Conservation (phyloP, 2,113 vertebrate species). For the Apeltes quadracus region DNA sequence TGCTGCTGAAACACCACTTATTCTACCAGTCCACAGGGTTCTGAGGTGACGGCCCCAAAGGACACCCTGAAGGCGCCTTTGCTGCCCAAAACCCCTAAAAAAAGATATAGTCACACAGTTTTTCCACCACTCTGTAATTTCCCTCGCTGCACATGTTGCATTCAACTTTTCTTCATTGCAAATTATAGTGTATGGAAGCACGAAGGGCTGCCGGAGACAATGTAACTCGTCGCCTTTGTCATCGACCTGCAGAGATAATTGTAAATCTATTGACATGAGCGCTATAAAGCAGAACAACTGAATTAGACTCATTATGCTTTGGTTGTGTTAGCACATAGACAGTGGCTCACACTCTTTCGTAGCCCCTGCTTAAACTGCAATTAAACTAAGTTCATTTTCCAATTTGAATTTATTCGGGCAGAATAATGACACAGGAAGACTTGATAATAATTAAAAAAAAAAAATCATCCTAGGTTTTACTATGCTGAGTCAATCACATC, state of each 20-base stretch:
- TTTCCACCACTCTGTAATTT: slow-evolving; percentile 15
- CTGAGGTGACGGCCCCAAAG: slow-evolving; percentile 52
- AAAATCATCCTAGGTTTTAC: background rate
- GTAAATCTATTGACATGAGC: background rate
- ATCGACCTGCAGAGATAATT: slow-evolving; percentile 13
- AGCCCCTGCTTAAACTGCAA: background rate
- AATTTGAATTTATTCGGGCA: background rate
- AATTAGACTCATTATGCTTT: background rate
- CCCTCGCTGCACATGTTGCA: slow-evolving; percentile 12
- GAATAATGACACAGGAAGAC: slow-evolving; percentile 19
- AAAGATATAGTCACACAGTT: slow-evolving; percentile 5
- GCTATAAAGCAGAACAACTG: background rate
- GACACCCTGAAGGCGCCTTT: slow-evolving; percentile 37
- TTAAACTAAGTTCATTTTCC: background rate
- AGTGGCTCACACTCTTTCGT: background rate
- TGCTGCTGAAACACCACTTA: slow-evolving; percentile 71
- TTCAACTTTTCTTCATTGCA: slow-evolving; percentile 7
- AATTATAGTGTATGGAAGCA: slow-evolving; percentile 9
- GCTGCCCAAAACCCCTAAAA: slow-evolving; percentile 33
- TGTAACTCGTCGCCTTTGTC: background rate
- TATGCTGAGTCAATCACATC: background rate
- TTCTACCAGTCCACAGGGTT: slow-evolving; percentile 61
- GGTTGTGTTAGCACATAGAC: background rate
- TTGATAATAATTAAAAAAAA: slow-evolving; percentile 10
- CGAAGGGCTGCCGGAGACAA: slow-evolving; percentile 8